Base-by-base conservation (phyloP, 2,888 invertebrate genomes). In the Hemaris fuciformis region DNA sequence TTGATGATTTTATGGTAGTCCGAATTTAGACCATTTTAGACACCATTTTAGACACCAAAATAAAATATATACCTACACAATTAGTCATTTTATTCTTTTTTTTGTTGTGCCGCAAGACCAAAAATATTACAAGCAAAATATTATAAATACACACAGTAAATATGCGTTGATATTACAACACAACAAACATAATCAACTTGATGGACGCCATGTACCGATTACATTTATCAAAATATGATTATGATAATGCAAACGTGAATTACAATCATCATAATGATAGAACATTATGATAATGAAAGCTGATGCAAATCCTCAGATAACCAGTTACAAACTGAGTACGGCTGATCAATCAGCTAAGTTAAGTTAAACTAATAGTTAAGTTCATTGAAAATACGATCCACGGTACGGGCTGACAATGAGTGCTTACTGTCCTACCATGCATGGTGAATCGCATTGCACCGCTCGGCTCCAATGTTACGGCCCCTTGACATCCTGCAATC, bases 401-500 rank as follows among this genome's bases (percentile, higher is more conserved):
- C 65, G 66, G 70, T 66, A 65, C 63, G 71, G 65, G 70, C 64
- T 65, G 69, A 70, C 65, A 75, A 76, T 77, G 70, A 69, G 31
- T 53, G 27, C 68, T 70, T 66, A 59, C 59, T 46, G 63, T 62
- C 46, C 67, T 45, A 66, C 65, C 65, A 63, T 68, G 63, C 72
- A 73, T 64, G 62, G 65, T 65, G 65, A 71, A 67, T 74, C 69
- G 69, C 69, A 74, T 71, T 75, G 78, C 79, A 76, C 64, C 70
- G 77, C 76, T n/a, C n/a, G n/a, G n/a, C n/a, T 77, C 75, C 74
- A 72, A 67, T 60, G 74, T 70, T 71, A 69, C 72, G 73, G 71
- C 76, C 80, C 65, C 87, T 88, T 80, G 85, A 86, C 82, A 79
- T 77, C 75, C 75, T 79, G 81, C 85, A 85, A 84, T 87, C 87